Conservation (phyloP, 35 echinoderm and acorn worm genomes). For the Patiria miniata region DNA sequence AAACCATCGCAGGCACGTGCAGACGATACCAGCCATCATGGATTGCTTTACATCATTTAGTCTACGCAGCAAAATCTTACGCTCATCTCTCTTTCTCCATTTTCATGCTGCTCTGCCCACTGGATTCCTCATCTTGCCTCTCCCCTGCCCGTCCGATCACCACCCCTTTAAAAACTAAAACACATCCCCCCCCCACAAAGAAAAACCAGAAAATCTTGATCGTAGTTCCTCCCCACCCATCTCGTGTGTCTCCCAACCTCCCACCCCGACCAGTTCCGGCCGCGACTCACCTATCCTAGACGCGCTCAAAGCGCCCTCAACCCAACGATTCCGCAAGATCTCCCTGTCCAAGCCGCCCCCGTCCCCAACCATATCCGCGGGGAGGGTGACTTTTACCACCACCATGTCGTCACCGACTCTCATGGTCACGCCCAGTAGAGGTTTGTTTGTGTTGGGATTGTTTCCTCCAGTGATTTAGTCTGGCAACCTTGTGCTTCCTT, state of each 20-base stretch:
- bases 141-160: no score
- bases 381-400: neutral
- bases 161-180: no score
- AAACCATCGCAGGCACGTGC: no score
- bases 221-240: neutral
- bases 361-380: neutral
- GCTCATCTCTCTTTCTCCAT: neutral
- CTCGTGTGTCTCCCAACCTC: neutral
- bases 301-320: neutral
- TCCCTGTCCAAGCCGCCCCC: conserved; percentile 21
- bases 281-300: conserved; percentile 15
- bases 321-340: neutral
- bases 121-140: neutral
- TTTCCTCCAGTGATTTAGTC: neutral
- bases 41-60: neutral
- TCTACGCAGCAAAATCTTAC: neutral
- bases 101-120: conserved; percentile 5
- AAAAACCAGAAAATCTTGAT: neutral
- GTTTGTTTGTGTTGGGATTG: neutral
- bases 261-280: conserved; percentile 8
- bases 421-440: conserved; percentile 3
- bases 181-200: neutral
- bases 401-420: conserved; percentile 4
- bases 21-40: no score
- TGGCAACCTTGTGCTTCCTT: no score